Conservation (phyloP, 2,888 invertebrate genomes). For the Metopia argyrocephala region DNA sequence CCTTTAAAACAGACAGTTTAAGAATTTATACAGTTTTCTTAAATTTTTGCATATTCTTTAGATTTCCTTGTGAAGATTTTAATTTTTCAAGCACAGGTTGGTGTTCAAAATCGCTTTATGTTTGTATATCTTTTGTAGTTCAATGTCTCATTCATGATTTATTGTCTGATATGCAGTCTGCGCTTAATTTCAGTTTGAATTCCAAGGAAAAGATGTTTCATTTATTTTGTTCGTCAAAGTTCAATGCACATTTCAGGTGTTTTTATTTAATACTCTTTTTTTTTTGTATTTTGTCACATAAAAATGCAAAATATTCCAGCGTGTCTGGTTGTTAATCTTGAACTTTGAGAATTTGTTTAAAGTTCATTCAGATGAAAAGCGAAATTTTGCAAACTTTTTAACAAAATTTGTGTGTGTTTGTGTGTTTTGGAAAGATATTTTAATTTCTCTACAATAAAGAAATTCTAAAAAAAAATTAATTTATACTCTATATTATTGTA, state of each 20-base stretch:
- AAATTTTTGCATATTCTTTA: too few relatives aligned
- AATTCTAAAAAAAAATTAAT: too few relatives aligned
- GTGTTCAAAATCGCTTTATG: background rate
- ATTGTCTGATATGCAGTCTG: conserved; percentile 44
- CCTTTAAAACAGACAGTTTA: too few relatives aligned
- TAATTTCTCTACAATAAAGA: too few relatives aligned
- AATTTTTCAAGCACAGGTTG: background rate
- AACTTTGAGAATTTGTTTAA: background rate
- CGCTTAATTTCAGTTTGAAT: background rate
- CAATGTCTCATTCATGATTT: conserved; percentile 50
- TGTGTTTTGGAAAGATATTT: too few relatives aligned
- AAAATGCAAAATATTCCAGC: conserved; percentile 25
- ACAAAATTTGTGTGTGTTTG: background rate
- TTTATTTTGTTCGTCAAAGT: background rate
- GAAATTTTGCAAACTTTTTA: too few relatives aligned
- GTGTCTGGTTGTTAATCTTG: conserved; percentile 13
- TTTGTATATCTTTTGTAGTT: conserved; percentile 13
- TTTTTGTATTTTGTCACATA: background rate
- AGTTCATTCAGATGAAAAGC: too few relatives aligned
- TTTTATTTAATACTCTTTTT: background rate
- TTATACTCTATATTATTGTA: too few relatives aligned
- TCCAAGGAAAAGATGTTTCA: conserved; percentile 6
- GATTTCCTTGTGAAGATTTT: background rate
- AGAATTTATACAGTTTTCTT: too few relatives aligned
- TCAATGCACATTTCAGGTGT: conserved; percentile 44